A percentile compares a stretch with the other conserved stretches of the same genome.
Conservation (phyloP, 2,888 invertebrate species). For the Ochropacha duplaris region DNA sequence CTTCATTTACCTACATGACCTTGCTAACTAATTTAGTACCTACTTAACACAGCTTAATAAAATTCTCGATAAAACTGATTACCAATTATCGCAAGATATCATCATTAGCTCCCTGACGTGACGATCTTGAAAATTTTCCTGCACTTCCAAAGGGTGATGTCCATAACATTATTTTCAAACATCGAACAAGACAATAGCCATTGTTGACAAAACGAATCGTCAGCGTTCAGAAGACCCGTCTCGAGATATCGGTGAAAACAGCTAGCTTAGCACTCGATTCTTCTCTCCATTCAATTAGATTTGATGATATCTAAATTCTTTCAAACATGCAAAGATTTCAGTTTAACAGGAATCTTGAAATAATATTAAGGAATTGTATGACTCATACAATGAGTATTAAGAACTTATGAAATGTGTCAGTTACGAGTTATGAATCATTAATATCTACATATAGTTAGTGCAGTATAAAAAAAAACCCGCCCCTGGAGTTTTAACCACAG, state of each 20-base stretch:
- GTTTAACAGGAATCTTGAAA: constrained; percentile 28
- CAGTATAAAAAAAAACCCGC: background rate
- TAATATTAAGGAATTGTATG: constrained; percentile 25
- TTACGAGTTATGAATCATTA: constrained; percentile 31
- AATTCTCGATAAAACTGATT: constrained; percentile 6
- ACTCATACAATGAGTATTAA: constrained; percentile 29
- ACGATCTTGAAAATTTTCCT: constrained; percentile 39
- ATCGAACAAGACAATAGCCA: constrained; percentile 63
- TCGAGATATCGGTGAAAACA: constrained; percentile 50
- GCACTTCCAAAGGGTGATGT: constrained; percentile 49
- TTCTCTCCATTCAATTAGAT: constrained; percentile 50
- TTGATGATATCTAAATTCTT: constrained; percentile 5
- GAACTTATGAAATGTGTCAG: constrained; percentile 17
- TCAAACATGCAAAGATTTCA: background rate
- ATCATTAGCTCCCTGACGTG: constrained; percentile 25
- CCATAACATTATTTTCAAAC: constrained; percentile 66
- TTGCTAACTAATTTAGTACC: background rate
- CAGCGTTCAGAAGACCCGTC: constrained; percentile 50
- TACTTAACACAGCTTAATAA: background rate
- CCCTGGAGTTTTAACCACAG: background rate
- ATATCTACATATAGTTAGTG: background rate
- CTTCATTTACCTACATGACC: background rate
- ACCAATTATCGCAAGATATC: constrained; percentile 11
- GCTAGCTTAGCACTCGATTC: constrained; percentile 50
- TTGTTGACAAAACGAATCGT: constrained; percentile 66